Base-by-base conservation (phyloP, 2,113 vertebrate genomes). In the Tachysurus vachellii region DNA sequence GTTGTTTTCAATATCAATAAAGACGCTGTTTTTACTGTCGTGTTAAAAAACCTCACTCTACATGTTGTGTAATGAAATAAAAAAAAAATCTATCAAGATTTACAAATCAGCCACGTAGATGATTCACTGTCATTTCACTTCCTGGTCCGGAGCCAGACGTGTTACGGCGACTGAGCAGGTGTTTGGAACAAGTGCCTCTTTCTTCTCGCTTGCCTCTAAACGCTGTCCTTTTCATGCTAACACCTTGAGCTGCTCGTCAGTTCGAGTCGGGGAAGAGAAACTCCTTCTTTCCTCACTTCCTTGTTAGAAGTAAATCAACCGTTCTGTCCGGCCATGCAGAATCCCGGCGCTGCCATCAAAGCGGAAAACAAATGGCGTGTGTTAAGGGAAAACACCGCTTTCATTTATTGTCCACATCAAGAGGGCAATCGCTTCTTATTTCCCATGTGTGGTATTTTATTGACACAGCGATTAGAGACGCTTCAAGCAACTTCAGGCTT, bases 381-480 rank as follows among this genome's bases (percentile, higher is more conserved):
- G 77, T 71, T 28, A 53, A 36, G 64, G 42, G 28, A 21, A 50
- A 44, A 75, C 12, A 36, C 26, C 44, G 42, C 66, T 73, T 61
- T 71, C 16, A 26, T 82, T 75, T 73, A 87, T 47, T 47, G 79
- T 61, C 54, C 42, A 17, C 85, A 47, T 87, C 53, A 44, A 80
- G 79, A 42, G 85, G 50, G 26, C 66, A 44, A 61, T 82, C 80
- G 44, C 85, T 59, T 75, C 79, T 82, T 87, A 82, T 87, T 87
- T 82, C 85, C 85, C 80, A 82, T 47, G 56, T 31, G 79, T 36
- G 68, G 64, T 47, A 64, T 59, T 82, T 82, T 80, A 70, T 70
- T 59, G 80, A 87, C 85, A 70, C 76, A 31, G 61, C 57, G 50
- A 86, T 80, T 86, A 86, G 75, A 21, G 76, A 68, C 64, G 79